phyloP scores from a whole-genome alignment of 2,113 vertebrate species.

The Notechis scutatus region DNA sequence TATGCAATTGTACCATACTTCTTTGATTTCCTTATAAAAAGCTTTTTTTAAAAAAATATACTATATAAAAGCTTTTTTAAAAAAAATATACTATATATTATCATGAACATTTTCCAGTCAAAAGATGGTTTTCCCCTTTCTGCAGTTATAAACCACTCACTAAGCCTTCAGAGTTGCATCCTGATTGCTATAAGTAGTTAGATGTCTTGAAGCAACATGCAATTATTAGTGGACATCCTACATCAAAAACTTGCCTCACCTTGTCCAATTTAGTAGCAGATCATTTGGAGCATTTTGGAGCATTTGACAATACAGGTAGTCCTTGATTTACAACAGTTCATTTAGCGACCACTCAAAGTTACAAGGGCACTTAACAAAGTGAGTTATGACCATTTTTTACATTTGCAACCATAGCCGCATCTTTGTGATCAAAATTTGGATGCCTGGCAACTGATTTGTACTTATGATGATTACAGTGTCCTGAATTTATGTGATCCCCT shows the following conservation, averaged over 20 bases:
- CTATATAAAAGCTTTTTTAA: slow-evolving; percentile 50
- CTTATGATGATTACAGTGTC: too few species aligned
- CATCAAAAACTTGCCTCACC: background rate
- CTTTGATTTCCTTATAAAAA: slow-evolving; percentile 64
- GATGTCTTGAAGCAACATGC: background rate
- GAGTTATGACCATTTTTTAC: too few species aligned
- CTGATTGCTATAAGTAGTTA: background rate
- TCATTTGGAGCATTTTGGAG: background rate
- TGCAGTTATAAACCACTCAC: slow-evolving; percentile 8
- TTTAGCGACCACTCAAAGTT: too few species aligned
- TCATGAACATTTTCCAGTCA: slow-evolving; percentile 41
- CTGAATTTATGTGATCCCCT: too few species aligned
- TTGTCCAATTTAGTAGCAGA: background rate
- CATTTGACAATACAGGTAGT: too few species aligned
- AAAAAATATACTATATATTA: slow-evolving; percentile 27
- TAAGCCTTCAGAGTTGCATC: background rate
- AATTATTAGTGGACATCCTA: background rate
- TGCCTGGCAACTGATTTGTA: too few species aligned
- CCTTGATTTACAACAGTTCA: too few species aligned
- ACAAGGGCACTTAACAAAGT: too few species aligned
- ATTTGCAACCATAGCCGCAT: too few species aligned
- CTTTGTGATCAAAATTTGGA: too few species aligned
- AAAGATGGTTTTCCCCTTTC: slow-evolving; percentile 20
- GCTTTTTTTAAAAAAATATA: too few species aligned
- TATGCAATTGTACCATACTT: slow-evolving; percentile 59